Conservation (phyloP, 2,797 vertebrate genomes). For the Clamator glandarius region DNA sequence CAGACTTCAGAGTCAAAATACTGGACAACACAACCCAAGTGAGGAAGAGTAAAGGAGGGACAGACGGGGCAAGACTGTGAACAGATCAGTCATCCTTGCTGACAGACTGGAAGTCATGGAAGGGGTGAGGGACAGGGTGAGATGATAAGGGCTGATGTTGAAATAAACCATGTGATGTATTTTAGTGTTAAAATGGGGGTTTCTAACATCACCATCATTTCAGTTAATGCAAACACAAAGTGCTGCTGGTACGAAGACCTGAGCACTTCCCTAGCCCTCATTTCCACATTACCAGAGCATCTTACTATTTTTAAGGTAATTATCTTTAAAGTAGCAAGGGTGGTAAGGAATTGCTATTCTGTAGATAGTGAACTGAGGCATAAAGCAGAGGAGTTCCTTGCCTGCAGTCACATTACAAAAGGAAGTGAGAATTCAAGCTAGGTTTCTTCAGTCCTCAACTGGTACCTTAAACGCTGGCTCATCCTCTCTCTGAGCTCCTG, state of each 20-base stretch:
- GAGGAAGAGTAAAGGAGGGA: not conserved
- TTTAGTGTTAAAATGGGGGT: not conserved
- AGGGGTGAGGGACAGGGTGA: constrained; percentile 3
- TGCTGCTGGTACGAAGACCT: not conserved
- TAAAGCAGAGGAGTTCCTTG: not conserved
- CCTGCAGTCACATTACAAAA: not conserved
- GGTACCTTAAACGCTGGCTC: not conserved
- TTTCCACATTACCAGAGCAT: not conserved
- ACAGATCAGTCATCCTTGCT: constrained; percentile 21
- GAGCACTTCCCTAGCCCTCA: not conserved
- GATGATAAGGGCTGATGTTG: constrained; percentile 37
- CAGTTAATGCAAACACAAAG: not conserved
- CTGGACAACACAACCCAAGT: not conserved
- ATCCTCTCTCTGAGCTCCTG: constrained; percentile 25
- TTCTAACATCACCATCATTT: not conserved
- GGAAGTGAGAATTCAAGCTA: not conserved
- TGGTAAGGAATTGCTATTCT: not conserved
- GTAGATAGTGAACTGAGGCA: not conserved
- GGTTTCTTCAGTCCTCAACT: not conserved
- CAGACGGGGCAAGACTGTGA: not conserved
- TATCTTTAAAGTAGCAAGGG: not conserved
- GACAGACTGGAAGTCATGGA: constrained; percentile 1
- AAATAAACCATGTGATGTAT: constrained; percentile 24
- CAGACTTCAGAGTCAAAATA: not conserved
- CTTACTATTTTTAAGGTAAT: not conserved